Evolutionary conservation across 2,888 invertebrate species (phyloP).

Genomic region (Pheosia tremula): DNA sequence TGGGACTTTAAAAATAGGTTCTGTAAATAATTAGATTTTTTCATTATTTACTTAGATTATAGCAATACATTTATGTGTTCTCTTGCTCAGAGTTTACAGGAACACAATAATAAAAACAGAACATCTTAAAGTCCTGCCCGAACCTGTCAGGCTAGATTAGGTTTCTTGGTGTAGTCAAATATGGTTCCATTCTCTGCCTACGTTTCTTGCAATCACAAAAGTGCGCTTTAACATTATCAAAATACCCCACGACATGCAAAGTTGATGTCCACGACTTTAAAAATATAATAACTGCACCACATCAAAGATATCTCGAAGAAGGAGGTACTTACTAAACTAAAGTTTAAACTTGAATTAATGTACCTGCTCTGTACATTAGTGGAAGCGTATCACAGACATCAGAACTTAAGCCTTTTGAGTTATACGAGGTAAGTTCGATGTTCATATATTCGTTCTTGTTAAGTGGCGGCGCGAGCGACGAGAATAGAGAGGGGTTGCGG

Average conservation of each 20-base stretch:
- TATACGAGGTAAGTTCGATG: constrained; percentile 64
- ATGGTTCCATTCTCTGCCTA: no score
- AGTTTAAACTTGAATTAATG: constrained; percentile 41
- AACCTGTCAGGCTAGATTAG: no score
- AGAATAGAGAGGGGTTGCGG: constrained; percentile 5
- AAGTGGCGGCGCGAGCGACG: constrained; percentile 19
- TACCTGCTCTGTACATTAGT: constrained; percentile 39
- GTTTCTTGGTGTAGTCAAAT: no score
- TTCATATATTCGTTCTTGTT: constrained; percentile 48
- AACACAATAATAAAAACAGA: no score
- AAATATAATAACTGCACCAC: constrained; percentile 23
- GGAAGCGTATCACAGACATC: constrained; percentile 46
- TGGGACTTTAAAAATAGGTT: no score
- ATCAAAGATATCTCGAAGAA: constrained; percentile 13
- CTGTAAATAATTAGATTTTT: no score
- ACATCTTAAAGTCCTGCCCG: no score
- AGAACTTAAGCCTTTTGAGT: constrained; percentile 62
- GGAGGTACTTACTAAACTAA: constrained; percentile 16
- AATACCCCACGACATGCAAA: neutral
- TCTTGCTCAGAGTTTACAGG: no score
- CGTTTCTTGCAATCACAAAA: no score
- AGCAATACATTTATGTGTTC: no score
- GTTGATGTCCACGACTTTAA: constrained; percentile 11
- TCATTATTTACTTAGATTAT: no score
- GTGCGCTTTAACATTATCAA: neutral